Evolutionary conservation across 2,888 invertebrate genomes (phyloP), one percentile per base, ranked within the genome.

Genomic region (Arge pagana): DNA sequence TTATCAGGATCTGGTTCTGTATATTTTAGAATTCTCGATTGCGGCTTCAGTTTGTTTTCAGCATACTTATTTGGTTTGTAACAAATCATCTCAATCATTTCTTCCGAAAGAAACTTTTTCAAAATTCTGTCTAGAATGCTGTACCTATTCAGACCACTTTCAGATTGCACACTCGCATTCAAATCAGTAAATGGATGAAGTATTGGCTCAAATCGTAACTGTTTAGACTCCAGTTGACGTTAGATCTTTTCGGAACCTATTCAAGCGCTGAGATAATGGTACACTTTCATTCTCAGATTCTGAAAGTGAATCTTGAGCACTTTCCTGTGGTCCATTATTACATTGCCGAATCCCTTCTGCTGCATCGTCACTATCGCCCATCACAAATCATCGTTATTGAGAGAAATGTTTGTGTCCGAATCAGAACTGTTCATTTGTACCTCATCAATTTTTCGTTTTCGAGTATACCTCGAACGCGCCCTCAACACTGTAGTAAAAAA

Each of bases 171-270:
- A 43, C 43, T 23, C 33, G 43, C 43, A 43, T 30, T 43, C n/a
- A 15, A 13, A 28, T 43, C 43, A 30, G 13, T 43, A 15, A 43
- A 30, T 30, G 43, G 31, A 43, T 43, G 43, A 28, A 43, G 10
- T 43, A 43, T 43, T 43, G 28, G 43, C 21, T 43, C 26, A 30
- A 43, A 43, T 43, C n/a, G 43, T 43, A 31, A 43, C 16, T 30
- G 10, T 16, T 30, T n/a, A n/a, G n/a, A n/a, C n/a, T n/a, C n/a
- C 43, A 5, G 23, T 39, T 26, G 23, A 39, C 19, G 40, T 39
- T 26, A 39, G 40, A 39, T 39, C 40, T 39, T 39, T 39, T 18
- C 40, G 23, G 23, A 39, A 39, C 40, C 26, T 39, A 26, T 21
- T 26, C 26, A 39, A 39, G 15, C 23, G 21, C n/a, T 39, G 13